These are phyloP conservation scores for Drosophila pruinosa DNA, from an alignment of 1,140 invertebrate species.

Conservation along the genomic window DNA sequence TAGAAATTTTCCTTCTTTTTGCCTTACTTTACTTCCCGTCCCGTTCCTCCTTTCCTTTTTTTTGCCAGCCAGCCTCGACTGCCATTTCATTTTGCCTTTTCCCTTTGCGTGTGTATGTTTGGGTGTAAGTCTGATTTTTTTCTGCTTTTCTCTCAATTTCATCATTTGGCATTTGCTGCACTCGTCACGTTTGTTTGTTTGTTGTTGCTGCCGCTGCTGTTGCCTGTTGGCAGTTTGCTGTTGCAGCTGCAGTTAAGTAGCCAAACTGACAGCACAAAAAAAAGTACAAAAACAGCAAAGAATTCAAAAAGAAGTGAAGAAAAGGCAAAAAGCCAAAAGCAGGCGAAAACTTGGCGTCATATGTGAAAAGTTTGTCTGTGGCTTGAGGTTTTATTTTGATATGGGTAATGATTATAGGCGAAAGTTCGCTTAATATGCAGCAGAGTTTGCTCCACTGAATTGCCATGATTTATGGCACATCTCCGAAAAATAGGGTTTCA, in stretches of 20 bases:
- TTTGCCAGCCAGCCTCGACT: constrained; percentile 26
- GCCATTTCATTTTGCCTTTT: constrained; percentile 53
- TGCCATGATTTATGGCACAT: constrained; percentile 50
- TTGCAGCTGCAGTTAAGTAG: constrained; percentile 72
- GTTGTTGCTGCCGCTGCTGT: constrained; percentile 9
- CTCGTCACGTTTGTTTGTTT: constrained; percentile 56
- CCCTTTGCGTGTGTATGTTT: constrained; percentile 21
- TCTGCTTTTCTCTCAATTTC: constrained; percentile 29
- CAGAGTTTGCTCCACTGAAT: constrained; percentile 1
- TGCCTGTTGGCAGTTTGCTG: constrained; percentile 32
- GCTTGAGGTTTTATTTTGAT: constrained; percentile 66
- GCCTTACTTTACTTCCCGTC: constrained; percentile 1
- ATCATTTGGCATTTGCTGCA: constrained; percentile 51
- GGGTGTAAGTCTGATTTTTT: not conserved
- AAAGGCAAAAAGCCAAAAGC: constrained; percentile 21
- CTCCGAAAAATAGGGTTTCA: not conserved
- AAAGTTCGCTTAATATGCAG: constrained; percentile 56
- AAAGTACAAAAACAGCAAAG: constrained; percentile 6
- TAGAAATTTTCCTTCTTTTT: constrained; percentile 72
- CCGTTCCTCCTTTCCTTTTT: not conserved
- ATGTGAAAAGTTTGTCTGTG: constrained; percentile 77
- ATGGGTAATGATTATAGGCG: constrained; percentile 67
- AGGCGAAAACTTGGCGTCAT: constrained; percentile 73
- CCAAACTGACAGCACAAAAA: constrained; percentile 39
- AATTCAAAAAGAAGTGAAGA: constrained; percentile 2